Conservation (phyloP, 2,113 vertebrate genomes). For the Ictalurus punctatus region DNA sequence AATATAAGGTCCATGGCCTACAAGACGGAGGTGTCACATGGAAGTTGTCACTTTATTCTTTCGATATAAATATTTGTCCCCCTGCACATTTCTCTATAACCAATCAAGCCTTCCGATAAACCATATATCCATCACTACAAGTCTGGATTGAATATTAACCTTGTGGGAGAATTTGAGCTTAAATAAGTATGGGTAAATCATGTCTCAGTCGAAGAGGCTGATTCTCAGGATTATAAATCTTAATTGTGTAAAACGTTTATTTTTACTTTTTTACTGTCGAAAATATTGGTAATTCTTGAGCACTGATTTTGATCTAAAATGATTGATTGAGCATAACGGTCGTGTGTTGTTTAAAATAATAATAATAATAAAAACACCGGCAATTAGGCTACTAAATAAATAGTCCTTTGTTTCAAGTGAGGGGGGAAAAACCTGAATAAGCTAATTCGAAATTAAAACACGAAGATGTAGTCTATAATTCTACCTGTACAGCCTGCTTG, state of each 20-base stretch:
- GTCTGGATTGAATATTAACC: background rate
- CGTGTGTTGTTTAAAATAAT: background rate
- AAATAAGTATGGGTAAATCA: background rate
- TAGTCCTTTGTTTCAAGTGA: background rate
- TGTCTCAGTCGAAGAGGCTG: background rate
- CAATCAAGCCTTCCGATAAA: background rate
- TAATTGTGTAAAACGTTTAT: background rate
- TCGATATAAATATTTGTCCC: background rate
- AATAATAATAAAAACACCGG: background rate
- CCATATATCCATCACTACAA: background rate
- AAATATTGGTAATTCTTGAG: background rate
- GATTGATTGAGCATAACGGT: background rate
- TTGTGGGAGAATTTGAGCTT: background rate
- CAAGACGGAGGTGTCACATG: background rate
- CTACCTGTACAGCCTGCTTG: background rate
- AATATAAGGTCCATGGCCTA: background rate
- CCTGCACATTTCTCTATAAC: background rate
- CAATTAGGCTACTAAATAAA: background rate
- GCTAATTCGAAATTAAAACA: background rate
- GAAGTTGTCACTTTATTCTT: background rate
- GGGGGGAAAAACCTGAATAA: background rate
- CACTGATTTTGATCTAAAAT: background rate
- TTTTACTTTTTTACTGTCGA: background rate
- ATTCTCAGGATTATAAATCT: background rate
- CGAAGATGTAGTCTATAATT: background rate